These are phyloP conservation scores for Limnephilus marmoratus DNA, from an alignment of 2,888 invertebrate genomes.

Conservation along the genomic window DNA sequence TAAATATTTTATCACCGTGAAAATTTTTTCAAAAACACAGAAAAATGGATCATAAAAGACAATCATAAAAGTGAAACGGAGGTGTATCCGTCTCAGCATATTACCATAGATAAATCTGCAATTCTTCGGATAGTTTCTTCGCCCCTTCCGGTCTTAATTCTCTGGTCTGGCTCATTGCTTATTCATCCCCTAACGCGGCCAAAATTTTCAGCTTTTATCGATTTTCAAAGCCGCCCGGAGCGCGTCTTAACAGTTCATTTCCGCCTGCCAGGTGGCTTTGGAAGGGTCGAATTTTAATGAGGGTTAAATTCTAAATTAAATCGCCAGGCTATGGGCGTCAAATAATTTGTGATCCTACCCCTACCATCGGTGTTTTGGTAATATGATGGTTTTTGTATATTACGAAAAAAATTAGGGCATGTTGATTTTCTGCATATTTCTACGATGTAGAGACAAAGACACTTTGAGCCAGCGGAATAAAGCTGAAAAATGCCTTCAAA, in stretches of 20 bases:
- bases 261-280: conserved; percentile 38
- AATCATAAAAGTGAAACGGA: too few relatives aligned
- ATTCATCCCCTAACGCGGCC: conserved; percentile 17
- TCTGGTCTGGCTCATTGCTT: conserved; percentile 23
- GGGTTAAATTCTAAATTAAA: conserved; percentile 41
- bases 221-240: conserved; percentile 5
- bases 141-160: conserved; percentile 6
- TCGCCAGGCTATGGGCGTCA: background rate
- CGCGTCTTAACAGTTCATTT: conserved; percentile 50
- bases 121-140: background rate
- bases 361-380: background rate
- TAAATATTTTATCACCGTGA: too few relatives aligned
- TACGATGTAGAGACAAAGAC: too few relatives aligned
- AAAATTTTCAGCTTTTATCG: conserved; percentile 42
- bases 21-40: too few relatives aligned
- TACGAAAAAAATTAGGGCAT: background rate
- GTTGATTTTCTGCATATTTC: too few relatives aligned
- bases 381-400: background rate
- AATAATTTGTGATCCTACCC: background rate
- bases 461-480: too few relatives aligned
- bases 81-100: background rate
- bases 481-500: too few relatives aligned
- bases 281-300: conserved; percentile 47
- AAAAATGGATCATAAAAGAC: too few relatives aligned
- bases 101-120: background rate